A percentile compares a stretch with the other conserved stretches of the same genome.
Evolutionary conservation across 1,140 invertebrate genomes (phyloP).

Genomic region (Zaprionus camerounensis): DNA sequence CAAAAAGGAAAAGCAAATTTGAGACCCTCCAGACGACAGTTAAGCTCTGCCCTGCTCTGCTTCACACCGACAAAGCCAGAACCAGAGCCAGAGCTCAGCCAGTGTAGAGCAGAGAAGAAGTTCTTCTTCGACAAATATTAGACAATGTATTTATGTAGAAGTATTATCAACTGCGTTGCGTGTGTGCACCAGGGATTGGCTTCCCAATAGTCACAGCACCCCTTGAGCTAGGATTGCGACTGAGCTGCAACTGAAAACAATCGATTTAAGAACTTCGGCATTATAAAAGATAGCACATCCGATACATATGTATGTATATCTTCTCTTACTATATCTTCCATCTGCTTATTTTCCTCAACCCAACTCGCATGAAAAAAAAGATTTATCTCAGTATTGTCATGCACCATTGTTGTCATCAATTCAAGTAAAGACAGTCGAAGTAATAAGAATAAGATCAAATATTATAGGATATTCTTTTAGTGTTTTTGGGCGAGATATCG

Average conservation of each 20-base stretch:
- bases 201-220: constrained; percentile 13
- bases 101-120: constrained; percentile 27
- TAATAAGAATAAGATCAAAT: too few species aligned
- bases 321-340: too few species aligned
- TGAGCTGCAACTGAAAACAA: not conserved
- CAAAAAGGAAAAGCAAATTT: constrained; percentile 51
- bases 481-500: too few species aligned
- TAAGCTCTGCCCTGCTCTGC: constrained; percentile 43
- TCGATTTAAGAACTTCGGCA: not conserved
- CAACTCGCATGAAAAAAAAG: too few species aligned
- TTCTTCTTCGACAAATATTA: constrained; percentile 61
- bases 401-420: too few species aligned
- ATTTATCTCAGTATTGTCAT: too few species aligned
- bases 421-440: too few species aligned
- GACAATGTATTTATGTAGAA: constrained; percentile 68
- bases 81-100: constrained; percentile 9
- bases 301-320: too few species aligned
- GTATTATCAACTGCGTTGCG: constrained; percentile 50
- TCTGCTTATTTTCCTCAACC: too few species aligned
- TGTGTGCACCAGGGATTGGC: constrained; percentile 14
- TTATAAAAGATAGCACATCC: not conserved
- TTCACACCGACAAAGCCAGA: not conserved
- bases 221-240: not conserved
- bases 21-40: constrained; percentile 66
- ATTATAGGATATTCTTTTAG: too few species aligned